Evolutionary conservation across 2,888 invertebrate species (phyloP), one percentile per base, ranked within the genome.

Genomic region (Electrophaes corylata): DNA sequence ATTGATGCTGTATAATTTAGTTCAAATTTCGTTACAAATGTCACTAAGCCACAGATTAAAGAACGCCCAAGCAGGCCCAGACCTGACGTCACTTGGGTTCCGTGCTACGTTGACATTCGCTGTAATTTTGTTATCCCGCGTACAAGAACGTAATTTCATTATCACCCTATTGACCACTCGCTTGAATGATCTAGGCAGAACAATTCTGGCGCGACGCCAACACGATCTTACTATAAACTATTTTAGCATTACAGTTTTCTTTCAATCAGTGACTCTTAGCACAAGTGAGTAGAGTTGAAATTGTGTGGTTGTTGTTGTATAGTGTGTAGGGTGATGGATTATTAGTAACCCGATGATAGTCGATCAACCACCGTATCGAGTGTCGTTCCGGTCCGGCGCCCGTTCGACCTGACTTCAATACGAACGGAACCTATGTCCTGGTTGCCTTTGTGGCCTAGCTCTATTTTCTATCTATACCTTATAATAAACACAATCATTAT

Each of bases 341-440:
- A 57, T 56, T 54, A 65, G 86, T 82, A 86, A 86, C 78, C 71
- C 64, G 84, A 86, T 78, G 83, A 84, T 67, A 66, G 69, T 62
- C 72, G 79, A 78, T 78, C 82, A 76, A 69, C 76, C 67, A 77
- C 77, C 83, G 83, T 85, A 79, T 87, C 89, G 75, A 72, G 76
- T 83, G 66, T 72, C 86, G 87, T 87, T 85, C 81, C 83, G 84
- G 79, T 78, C 75, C 78, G 70, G 65, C 75, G 79, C 75, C n/a
- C 16, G 37, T 26, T 71, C 71, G 76, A 75, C 75, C 75, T 72
- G 75, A 65, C 73, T 74, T 57, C 70, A 67, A 66, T 78, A 82
- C 79, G 78, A 83, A 81, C 78, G 74, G 78, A 83, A 73, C 79
- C 70, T 77, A 76, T 72, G 76, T 80, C 81, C 81, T 78, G 79